Evolutionary conservation across 2,888 invertebrate species (phyloP), one percentile per base, ranked within the genome.

Genomic region (Cosmopolites sordidus): DNA sequence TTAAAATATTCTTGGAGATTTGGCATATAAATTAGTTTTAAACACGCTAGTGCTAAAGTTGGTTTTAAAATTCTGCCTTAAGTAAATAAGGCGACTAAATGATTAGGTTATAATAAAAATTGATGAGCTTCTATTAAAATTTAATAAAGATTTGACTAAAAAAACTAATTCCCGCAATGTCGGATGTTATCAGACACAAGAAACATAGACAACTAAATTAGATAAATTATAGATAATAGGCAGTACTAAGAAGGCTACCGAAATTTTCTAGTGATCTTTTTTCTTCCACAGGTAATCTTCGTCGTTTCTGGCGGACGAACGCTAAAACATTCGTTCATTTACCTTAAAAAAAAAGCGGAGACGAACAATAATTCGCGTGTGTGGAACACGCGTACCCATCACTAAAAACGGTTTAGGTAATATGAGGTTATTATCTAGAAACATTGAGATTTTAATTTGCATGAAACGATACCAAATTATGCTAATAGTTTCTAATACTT

Each of bases 401-500:
- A 51, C 51, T 41, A 40, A 51, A 33, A 51, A 55, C 33, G 43
- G 48, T 17, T 43, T 37, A 16, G 44, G 51, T 55, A 55, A 55
- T 55, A 47, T 51, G 48, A 43, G 44, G 44, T 48, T 40, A 55
- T 55, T 55, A 55, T 37, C 37, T 39, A 48, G 43, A 44, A 48
- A 43, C 50, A 54, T 47, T 46, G 47, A 50, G 42, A 46, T 55
- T 51, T 55, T 55, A 55, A 55, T 55, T 55, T 48, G 33, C 47
- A 42, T 48, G 16, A 12, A 33, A 33, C 33, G 33, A 12, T 33
- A n/a, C 40, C 15, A 52, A 48, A 56, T 56, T 56, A 56, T 56
- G 56, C 48, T 48, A 56, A 56, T 56, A 30, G 48, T 56, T 56
- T 56, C 56, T 52, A 56, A 56, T 56, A 52, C 38, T 22, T 52